Conservation (phyloP, 2,888 invertebrate species). For the Cephus nigrinus region DNA sequence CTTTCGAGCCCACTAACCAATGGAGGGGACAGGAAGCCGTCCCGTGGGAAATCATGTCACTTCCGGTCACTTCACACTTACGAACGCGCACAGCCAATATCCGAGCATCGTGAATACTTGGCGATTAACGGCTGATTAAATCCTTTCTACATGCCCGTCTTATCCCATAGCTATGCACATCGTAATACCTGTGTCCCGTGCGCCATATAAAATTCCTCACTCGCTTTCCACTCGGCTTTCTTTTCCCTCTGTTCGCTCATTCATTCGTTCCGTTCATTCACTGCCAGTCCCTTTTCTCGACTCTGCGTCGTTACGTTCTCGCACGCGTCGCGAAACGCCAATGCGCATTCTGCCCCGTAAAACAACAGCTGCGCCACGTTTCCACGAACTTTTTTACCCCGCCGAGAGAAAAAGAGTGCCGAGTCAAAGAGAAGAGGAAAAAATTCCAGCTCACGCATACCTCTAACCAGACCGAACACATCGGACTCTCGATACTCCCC, state of each 20-base stretch:
- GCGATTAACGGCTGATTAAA: constrained; percentile 31
- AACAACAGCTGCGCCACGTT: no score
- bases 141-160: not conserved
- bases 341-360: no score
- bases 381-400: no score
- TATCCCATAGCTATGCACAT: not conserved
- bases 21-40: constrained; percentile 51
- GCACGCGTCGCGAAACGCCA: no score
- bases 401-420: no score
- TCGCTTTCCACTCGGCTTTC: constrained; percentile 1
- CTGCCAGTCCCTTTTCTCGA: not conserved
- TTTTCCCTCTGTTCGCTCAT: constrained; percentile 2
- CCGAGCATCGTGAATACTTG: not conserved
- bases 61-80: constrained; percentile 50
- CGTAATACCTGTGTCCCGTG: not conserved
- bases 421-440: no score
- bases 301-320: no score
- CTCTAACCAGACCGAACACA: no score
- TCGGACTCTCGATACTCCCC: no score
- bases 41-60: constrained; percentile 59
- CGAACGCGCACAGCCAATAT: constrained; percentile 13
- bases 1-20: not conserved
- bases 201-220: not conserved
- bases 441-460: no score
- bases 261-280: not conserved